Evolutionary conservation across 2,797 vertebrate genomes (phyloP).

Genomic region (Anomalospiza imberbis): DNA sequence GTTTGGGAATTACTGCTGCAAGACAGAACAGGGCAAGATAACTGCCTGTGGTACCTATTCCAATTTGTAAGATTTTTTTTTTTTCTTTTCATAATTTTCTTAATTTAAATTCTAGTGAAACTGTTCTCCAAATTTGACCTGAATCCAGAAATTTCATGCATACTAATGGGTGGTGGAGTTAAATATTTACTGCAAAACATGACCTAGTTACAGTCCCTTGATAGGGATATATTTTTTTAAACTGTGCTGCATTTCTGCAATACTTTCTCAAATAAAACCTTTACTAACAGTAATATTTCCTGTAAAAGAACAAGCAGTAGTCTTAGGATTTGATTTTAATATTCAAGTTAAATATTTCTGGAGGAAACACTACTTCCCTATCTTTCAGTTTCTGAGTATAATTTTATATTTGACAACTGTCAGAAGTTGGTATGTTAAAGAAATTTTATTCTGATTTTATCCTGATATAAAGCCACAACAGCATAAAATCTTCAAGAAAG

Average conservation of each 20-base stretch:
- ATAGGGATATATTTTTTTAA: neutral
- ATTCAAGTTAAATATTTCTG: neutral
- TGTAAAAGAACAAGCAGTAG: neutral
- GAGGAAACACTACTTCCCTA: neutral
- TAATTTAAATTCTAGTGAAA: neutral
- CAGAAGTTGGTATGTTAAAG: neutral
- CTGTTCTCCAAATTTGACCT: neutral
- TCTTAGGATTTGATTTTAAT: neutral
- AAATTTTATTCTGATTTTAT: neutral
- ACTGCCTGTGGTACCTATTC: neutral
- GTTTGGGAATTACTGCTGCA: neutral
- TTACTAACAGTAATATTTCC: neutral
- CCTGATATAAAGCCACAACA: neutral
- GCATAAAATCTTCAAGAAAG: neutral
- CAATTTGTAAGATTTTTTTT: rapidly evolving
- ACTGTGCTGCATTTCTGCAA: neutral
- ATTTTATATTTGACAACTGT: neutral
- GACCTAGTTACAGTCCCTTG: neutral
- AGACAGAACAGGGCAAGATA: neutral
- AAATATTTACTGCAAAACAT: neutral
- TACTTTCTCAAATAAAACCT: neutral
- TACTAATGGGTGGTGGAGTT: neutral
- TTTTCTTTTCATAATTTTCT: neutral
- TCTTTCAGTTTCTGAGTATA: neutral
- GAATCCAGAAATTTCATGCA: neutral